Percentiles rank a stretch among this genome's conserved stretches.
These are phyloP conservation scores for Cyrtorhinus lividipennis DNA, from an alignment of 1,140 invertebrate genomes.

Conservation along the genomic window DNA sequence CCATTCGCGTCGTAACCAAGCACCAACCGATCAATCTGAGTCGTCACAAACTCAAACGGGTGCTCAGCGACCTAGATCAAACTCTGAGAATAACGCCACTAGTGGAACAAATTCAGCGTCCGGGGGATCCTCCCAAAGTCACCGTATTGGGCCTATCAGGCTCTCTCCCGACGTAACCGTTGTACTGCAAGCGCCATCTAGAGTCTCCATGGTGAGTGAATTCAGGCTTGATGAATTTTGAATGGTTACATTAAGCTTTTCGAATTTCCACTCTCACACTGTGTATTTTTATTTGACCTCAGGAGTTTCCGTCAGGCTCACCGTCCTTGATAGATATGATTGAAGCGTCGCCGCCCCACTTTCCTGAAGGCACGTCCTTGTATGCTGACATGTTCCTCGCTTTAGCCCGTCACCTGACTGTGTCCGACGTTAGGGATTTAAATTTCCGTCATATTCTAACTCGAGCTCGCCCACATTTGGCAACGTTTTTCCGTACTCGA, in stretches of 20 bases:
- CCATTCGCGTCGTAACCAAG: conserved; percentile 26
- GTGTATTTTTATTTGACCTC: too few species aligned
- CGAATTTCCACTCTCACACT: too few species aligned
- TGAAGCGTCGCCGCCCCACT: neutral
- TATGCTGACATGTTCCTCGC: conserved; percentile 5
- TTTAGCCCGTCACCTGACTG: neutral
- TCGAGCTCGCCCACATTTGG: conserved; percentile 23
- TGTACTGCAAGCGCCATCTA: neutral
- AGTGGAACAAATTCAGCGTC: neutral
- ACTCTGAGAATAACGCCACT: conserved; percentile 5
- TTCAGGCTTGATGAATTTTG: too few species aligned
- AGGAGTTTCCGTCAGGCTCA: conserved; percentile 1
- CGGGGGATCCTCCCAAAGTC: neutral
- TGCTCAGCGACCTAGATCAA: conserved; percentile 23
- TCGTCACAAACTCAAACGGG: conserved; percentile 26
- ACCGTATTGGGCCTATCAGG: neutral
- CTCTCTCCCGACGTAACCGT: neutral
- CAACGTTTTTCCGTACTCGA: conserved; percentile 27
- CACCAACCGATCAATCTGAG: conserved; percentile 26
- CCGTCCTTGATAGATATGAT: neutral
- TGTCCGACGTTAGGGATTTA: neutral
- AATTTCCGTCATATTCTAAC: neutral
- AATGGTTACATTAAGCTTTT: too few species aligned
- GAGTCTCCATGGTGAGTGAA: neutral
- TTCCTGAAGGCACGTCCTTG: neutral